Evolutionary conservation across 2,888 invertebrate species (phyloP), one percentile per base, ranked within the genome.

Genomic region (Caenorhabditis imperialis): DNA sequence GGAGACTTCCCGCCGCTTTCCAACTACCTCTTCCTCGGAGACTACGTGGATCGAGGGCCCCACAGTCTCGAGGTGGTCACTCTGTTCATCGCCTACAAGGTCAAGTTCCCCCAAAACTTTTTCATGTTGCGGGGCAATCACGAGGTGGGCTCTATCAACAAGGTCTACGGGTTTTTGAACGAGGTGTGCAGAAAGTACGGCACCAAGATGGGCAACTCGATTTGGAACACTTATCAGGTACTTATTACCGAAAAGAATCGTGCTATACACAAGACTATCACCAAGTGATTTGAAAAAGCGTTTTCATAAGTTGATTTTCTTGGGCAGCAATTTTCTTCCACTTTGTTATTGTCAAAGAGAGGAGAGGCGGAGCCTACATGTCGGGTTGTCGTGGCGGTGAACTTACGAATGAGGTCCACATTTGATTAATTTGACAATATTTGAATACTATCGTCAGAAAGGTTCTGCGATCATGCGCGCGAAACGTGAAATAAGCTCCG

Each of bases 1-100:
- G 77, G 79, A 14, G 83, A 81, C 10, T 84, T 82, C 57, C 84
- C 84, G 20, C 84, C 84, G 7, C 33, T 63, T 8, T 73, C 62
- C 54, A 84, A 83, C 57, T 84, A 84, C 53, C 70, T 85, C n/a
- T 85, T 85, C 53, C 81, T 85, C 10, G 84, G 83, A 12, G 83
- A 84, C 54, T 83, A 84, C 50, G 84, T 84, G 18, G 83, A 84
- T 69, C 54, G 84, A 22, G 83, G 84, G 35, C 78, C 77, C 25
- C 81, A 82, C 54, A 81, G 76, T 73, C 55, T 82, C 8, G 82
- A 82, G 76, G 77, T 62, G 23, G 78, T 80, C 51, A 73, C 74
- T 57, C 75, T 84, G 6, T 78, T 84, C 70, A 55, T 83, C 45
- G 71, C 77, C 18, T 84, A 79, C 70, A 84, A 82, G 44, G 44